Percentiles rank a stretch among this genome's conserved stretches.
Evolutionary conservation across 2,113 vertebrate genomes (phyloP).

Genomic region (Mixornis gularis): DNA sequence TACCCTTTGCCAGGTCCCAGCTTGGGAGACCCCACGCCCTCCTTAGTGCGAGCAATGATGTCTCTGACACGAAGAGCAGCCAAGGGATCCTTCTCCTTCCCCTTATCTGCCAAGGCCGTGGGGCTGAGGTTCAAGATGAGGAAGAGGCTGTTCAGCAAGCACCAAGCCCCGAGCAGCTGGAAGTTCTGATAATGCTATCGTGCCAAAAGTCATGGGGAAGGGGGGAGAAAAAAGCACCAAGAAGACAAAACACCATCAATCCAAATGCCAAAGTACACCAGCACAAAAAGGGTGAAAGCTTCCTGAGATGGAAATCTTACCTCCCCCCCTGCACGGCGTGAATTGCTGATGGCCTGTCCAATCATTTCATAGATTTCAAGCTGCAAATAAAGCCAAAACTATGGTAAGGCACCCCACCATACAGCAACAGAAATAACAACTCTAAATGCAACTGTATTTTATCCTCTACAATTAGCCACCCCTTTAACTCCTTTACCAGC

Average conservation of each 20-base stretch:
- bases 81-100: conserved; percentile 96
- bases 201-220: neutral
- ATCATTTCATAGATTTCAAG: conserved; percentile 99
- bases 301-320: conserved; percentile 58
- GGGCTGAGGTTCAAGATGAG: conserved; percentile 96
- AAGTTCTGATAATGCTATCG: conserved; percentile 97
- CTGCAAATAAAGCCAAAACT: conserved; percentile 68
- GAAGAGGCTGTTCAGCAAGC: conserved; percentile 95
- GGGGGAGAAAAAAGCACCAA: neutral
- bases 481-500: neutral
- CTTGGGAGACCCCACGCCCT: conserved; percentile 94
- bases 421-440: neutral
- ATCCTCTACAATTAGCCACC: neutral
- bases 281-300: neutral
- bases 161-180: conserved; percentile 96
- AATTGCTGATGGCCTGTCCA: conserved; percentile 93
- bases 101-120: conserved; percentile 94
- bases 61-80: conserved; percentile 93
- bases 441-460: neutral
- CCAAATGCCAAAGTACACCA: neutral
- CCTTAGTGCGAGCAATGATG: conserved; percentile 90
- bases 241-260: neutral
- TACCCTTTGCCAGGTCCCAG: conserved; percentile 96
- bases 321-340: conserved; percentile 94
- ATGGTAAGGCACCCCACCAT: neutral